phyloP scores from a whole-genome alignment of 2,888 invertebrate species.

The Anticlea derivata region DNA sequence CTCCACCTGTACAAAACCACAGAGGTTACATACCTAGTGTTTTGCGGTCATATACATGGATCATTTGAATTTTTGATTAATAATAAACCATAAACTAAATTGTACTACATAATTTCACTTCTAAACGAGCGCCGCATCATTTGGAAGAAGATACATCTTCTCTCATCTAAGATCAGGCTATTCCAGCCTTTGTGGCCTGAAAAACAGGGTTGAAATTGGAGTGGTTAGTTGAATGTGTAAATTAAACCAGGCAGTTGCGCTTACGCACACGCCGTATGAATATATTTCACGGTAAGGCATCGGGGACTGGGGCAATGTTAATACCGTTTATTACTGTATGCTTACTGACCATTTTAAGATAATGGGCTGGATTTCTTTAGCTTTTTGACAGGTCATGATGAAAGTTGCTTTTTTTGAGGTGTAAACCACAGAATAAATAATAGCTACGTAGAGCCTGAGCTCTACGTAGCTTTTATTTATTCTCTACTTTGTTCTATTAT shows the following conservation, averaged over 20 bases:
- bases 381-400: slow-evolving; percentile 27
- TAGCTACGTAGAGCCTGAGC: too few relatives aligned
- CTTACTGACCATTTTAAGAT: slow-evolving; percentile 45
- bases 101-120: slow-evolving; percentile 10
- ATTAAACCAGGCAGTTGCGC: slow-evolving; percentile 32
- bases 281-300: slow-evolving; percentile 53
- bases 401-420: slow-evolving; percentile 1
- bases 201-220: slow-evolving; percentile 10
- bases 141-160: neutral
- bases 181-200: neutral
- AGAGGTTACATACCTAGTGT: too few relatives aligned
- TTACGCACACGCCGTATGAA: slow-evolving; percentile 43
- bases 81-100: slow-evolving; percentile 4
- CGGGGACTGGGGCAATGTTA: slow-evolving; percentile 45
- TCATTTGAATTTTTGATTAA: slow-evolving; percentile 6
- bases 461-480: too few relatives aligned
- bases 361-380: slow-evolving; percentile 37
- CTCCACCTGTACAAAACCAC: too few relatives aligned
- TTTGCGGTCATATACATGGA: neutral
- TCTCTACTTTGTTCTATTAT: too few relatives aligned
- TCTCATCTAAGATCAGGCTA: neutral
- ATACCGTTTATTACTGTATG: slow-evolving; percentile 55
- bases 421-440: too few relatives aligned
- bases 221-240: slow-evolving; percentile 11
- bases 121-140: slow-evolving; percentile 11